Conservation (phyloP, 2,888 invertebrate species). For the Callimorpha dominula region DNA sequence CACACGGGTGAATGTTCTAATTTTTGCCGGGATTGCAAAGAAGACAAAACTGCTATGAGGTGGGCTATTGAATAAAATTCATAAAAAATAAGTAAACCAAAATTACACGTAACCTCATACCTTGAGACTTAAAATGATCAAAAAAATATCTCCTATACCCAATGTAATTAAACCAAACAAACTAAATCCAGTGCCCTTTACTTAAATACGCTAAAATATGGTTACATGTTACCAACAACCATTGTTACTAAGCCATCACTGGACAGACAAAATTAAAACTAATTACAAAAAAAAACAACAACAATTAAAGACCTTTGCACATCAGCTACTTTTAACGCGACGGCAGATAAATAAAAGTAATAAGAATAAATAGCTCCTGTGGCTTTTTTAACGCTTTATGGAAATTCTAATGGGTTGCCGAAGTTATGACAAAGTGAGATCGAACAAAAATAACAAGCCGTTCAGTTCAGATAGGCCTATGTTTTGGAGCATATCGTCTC, state of each 20-base stretch:
- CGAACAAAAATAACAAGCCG: background rate
- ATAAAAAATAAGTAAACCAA: slow-evolving; percentile 1
- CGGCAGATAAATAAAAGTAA: background rate
- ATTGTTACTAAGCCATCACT: slow-evolving; percentile 40
- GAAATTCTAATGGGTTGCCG: background rate
- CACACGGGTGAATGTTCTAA: background rate
- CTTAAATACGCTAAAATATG: slow-evolving; percentile 18
- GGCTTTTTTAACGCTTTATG: background rate
- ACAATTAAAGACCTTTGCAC: slow-evolving; percentile 26
- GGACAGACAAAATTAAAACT: slow-evolving; percentile 56
- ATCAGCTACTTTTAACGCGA: slow-evolving; percentile 15
- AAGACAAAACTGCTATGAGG: background rate
- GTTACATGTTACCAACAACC: slow-evolving; percentile 32
- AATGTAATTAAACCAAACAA: slow-evolving; percentile 7
- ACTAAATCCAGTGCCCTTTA: slow-evolving; percentile 21
- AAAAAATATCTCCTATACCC: background rate
- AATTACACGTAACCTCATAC: slow-evolving; percentile 1
- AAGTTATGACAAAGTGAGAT: background rate
- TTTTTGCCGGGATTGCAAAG: too few species aligned
- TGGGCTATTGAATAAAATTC: background rate
- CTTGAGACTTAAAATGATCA: background rate
- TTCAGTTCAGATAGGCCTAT: background rate
- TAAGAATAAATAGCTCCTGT: background rate
- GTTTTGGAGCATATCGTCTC: background rate
- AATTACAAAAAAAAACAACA: slow-evolving; percentile 60